Evolutionary conservation across 2,888 invertebrate species (phyloP).

Genomic region (Thymelicus sylvestris): DNA sequence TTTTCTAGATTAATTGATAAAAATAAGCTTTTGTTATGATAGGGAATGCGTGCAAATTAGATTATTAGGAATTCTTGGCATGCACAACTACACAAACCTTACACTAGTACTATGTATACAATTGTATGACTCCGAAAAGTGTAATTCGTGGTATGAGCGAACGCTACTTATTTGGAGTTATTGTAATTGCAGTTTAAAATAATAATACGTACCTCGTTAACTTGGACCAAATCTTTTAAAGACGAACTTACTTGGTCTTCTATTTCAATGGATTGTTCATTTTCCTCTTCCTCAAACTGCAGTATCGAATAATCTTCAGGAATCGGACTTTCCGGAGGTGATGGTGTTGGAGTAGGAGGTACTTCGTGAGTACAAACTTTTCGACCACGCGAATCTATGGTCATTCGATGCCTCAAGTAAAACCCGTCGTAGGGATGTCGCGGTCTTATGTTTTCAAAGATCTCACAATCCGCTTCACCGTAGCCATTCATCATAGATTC

Average conservation of each 20-base stretch:
- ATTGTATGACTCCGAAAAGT: neutral
- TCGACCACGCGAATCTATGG: conserved; percentile 69
- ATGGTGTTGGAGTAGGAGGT: conserved; percentile 62
- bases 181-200: conserved; percentile 46
- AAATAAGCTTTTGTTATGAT: conserved; percentile 29
- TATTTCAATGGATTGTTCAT: conserved; percentile 48
- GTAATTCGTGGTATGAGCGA: neutral
- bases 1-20: conserved; percentile 29
- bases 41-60: conserved; percentile 51
- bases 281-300: conserved; percentile 40
- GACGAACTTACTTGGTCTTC: conserved; percentile 68
- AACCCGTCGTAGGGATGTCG: conserved; percentile 81
- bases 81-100: conserved; percentile 50
- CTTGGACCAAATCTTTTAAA: conserved; percentile 32
- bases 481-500: conserved; percentile 59
- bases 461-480: conserved; percentile 60
- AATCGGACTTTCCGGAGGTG: conserved; percentile 58
- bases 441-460: conserved; percentile 66
- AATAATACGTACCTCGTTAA: conserved; percentile 35
- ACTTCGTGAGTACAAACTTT: conserved; percentile 78
- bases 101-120: conserved; percentile 13
- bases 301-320: conserved; percentile 51
- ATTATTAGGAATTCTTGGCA: conserved; percentile 49
- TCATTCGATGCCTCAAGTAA: conserved; percentile 72
- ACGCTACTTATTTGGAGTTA: conserved; percentile 19